Base-by-base conservation (phyloP, 2,888 invertebrate genomes). In the Meteorus colon region DNA sequence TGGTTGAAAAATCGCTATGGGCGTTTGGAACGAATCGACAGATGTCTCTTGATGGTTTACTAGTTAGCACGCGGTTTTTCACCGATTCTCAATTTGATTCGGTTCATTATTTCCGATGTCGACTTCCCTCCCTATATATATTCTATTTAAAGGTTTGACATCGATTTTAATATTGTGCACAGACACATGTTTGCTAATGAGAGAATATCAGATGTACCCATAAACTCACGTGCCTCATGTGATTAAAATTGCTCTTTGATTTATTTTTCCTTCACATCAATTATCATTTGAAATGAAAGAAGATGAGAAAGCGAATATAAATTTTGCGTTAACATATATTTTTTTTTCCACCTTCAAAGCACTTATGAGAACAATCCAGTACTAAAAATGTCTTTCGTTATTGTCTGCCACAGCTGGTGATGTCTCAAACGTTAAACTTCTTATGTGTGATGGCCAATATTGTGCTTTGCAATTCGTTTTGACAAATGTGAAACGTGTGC, bases 21-120 rank as follows among this genome's bases (percentile, higher is more conserved):
- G 48, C 74, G 73, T 69, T 85, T 86, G 85, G 83, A 83, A 86
- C 88, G 81, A 88, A 88, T 87, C 83, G 84, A 81, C 88, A 88
- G 88, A 88, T 88, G 88, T 87, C n/a, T 62, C 85, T 41, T 41
- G 85, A 85, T 84, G 82, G 68, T 19, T 55, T 24, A 79, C 86
- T 87, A 84, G 86, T 88, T 88, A 87, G 82, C 51, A 55, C 59
- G 74, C 65, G 77, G 76, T 76, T 76, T 74, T 65, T 73, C 65
- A 51, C 68, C 63, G 37, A 73, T 72, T 76, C 24, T n/a, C 76
- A 76, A 76, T 73, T 63, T 27, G 76, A 73, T 62, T 73, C 68
- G 73, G 68, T 76, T 60, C 34, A 14, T 6, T 29, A 51, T 29
- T 31, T 51, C 27, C 59, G 48, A 69, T 65, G 51, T 75, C 51